These are phyloP conservation scores for Acronicta alni DNA, from an alignment of 2,888 invertebrate species.

Conservation along the genomic window DNA sequence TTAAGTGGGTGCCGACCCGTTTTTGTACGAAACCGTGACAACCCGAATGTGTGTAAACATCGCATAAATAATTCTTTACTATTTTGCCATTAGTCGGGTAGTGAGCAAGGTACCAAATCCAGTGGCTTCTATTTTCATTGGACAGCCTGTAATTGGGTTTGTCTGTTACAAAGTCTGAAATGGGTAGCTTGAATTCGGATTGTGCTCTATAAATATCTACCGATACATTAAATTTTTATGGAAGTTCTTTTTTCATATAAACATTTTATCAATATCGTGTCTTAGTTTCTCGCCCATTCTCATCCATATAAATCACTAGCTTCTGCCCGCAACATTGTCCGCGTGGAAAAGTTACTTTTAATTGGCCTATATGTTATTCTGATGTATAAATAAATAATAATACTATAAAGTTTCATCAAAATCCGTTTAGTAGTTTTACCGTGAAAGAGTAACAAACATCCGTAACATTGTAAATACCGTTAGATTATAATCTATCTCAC, in stretches of 20 bases:
- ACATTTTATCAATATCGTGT: too few relatives aligned
- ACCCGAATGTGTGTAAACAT: constrained; percentile 64
- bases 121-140: not conserved
- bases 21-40: constrained; percentile 72
- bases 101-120: not conserved
- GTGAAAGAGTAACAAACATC: too few relatives aligned
- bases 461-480: too few relatives aligned
- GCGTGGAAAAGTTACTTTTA: too few relatives aligned
- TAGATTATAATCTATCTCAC: too few relatives aligned
- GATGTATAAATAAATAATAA: too few relatives aligned
- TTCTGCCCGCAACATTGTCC: too few relatives aligned
- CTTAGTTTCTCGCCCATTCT: not conserved
- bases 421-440: too few relatives aligned
- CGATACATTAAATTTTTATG: not conserved
- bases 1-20: constrained; percentile 67
- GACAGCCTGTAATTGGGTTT: constrained; percentile 2
- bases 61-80: constrained; percentile 32
- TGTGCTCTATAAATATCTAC: not conserved
- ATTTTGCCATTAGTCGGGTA: constrained; percentile 10
- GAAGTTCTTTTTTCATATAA: too few relatives aligned
- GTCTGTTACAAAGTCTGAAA: constrained; percentile 1
- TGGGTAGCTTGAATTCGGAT: not conserved
- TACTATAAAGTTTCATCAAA: too few relatives aligned
- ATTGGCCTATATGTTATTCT: too few relatives aligned
- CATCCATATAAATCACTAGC: not conserved